Evolutionary conservation across 2,113 vertebrate genomes (phyloP).

Genomic region (Dinomys branickii): DNA sequence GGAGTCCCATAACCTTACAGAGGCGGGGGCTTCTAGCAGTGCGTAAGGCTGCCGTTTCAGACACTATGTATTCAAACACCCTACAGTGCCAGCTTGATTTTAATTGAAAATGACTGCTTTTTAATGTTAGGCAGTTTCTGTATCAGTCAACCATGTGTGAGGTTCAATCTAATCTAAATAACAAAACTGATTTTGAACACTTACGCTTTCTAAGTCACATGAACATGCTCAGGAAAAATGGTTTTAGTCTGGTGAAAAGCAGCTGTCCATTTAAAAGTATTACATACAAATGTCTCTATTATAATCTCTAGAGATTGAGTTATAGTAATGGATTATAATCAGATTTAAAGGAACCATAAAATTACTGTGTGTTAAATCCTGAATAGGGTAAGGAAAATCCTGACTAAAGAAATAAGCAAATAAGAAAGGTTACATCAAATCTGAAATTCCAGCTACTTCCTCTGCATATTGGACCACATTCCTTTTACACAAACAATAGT

Average conservation of each 20-base stretch:
- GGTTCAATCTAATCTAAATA: slow-evolving; percentile 53
- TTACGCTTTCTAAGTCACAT: neutral
- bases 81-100: slow-evolving; percentile 58
- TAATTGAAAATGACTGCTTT: slow-evolving; percentile 72
- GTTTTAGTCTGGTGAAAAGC: slow-evolving; percentile 14
- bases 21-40: slow-evolving; percentile 51
- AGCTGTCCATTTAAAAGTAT: neutral
- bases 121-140: slow-evolving; percentile 74
- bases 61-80: slow-evolving; percentile 54
- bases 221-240: neutral
- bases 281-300: neutral
- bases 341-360: slow-evolving; percentile 3
- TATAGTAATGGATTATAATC: neutral
- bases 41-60: slow-evolving; percentile 40
- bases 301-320: slow-evolving; percentile 2
- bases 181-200: slow-evolving; percentile 57
- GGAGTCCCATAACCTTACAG: slow-evolving; percentile 33
- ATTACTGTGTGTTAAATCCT: neutral
- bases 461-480: neutral
- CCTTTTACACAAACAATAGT: slow-evolving; percentile 32
- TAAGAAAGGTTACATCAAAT: neutral
- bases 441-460: neutral
- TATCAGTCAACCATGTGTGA: slow-evolving; percentile 39
- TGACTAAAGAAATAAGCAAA: neutral
- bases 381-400: neutral